phyloP scores from a whole-genome alignment of 35 echinoderm and acorn worm species.

The Anneissia japonica region DNA sequence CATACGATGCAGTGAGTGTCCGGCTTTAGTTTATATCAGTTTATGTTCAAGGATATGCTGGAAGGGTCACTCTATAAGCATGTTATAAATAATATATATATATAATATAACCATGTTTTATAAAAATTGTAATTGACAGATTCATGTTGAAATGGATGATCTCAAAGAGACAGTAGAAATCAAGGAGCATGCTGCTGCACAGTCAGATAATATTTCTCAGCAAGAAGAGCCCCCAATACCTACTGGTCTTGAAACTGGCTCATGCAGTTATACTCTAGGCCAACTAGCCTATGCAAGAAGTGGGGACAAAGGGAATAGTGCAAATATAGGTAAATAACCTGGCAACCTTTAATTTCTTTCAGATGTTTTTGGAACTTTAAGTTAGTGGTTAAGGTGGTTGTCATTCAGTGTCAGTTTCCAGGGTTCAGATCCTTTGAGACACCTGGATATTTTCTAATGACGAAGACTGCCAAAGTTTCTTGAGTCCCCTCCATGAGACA shows the following conservation, averaged over 20 bases:
- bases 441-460: no score
- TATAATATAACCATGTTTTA: neutral
- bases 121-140: neutral
- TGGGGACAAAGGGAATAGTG: constrained; percentile 83
- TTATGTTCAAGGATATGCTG: no score
- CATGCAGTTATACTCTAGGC: constrained; percentile 46
- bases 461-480: no score
- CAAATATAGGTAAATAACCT: constrained; percentile 63
- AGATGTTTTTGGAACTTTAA: no score
- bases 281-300: constrained; percentile 93
- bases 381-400: no score
- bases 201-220: neutral
- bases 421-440: no score
- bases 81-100: neutral
- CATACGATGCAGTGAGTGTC: no score
- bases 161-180: constrained; percentile 38
- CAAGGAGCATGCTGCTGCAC: neutral
- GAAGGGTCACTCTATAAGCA: no score
- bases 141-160: constrained; percentile 54
- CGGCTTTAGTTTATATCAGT: no score
- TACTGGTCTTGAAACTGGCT: constrained; percentile 34
- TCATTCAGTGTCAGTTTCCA: no score
- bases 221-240: neutral
- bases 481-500: no score
- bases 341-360: no score